A percentile compares a stretch with the other conserved stretches of the same genome.
Evolutionary conservation across 2,797 vertebrate species (phyloP).

Genomic region (Emydoidea blandingii): DNA sequence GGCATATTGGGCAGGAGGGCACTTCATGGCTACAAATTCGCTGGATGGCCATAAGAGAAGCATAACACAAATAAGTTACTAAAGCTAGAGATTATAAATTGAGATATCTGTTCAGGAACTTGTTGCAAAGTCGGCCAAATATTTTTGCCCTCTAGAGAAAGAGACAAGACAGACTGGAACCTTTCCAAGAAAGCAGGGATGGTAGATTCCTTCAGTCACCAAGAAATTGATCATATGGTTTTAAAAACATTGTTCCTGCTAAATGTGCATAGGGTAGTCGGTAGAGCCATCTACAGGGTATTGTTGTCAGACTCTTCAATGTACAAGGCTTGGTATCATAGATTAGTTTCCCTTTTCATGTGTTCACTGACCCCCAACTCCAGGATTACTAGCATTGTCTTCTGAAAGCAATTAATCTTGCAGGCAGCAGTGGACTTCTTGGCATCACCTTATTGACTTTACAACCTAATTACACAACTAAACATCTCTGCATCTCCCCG

Average conservation of each 20-base stretch:
- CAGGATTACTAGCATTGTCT: neutral
- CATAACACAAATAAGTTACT: neutral
- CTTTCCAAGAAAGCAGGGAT: neutral
- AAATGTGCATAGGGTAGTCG: neutral
- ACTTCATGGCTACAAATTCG: slow-evolving; percentile 98
- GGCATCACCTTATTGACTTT: neutral
- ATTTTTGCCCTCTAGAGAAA: neutral
- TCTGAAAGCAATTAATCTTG: neutral
- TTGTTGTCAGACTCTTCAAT: neutral
- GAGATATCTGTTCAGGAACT: neutral
- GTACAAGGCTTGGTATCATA: neutral
- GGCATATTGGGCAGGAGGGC: slow-evolving; percentile 98
- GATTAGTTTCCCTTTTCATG: neutral
- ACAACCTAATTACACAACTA: neutral
- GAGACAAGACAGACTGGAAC: neutral
- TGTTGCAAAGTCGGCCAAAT: neutral
- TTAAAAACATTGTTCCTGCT: too few relatives aligned
- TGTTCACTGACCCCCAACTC: neutral
- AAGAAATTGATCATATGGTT: neutral
- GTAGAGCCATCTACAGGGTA: neutral
- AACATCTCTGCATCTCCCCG: neutral
- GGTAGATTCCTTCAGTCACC: neutral
- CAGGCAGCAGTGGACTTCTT: neutral
- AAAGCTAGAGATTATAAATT: neutral
- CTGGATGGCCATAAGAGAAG: slow-evolving; percentile 77